Evolutionary conservation across 2,113 vertebrate genomes (phyloP).

Genomic region (Pygoscelis antarcticus): DNA sequence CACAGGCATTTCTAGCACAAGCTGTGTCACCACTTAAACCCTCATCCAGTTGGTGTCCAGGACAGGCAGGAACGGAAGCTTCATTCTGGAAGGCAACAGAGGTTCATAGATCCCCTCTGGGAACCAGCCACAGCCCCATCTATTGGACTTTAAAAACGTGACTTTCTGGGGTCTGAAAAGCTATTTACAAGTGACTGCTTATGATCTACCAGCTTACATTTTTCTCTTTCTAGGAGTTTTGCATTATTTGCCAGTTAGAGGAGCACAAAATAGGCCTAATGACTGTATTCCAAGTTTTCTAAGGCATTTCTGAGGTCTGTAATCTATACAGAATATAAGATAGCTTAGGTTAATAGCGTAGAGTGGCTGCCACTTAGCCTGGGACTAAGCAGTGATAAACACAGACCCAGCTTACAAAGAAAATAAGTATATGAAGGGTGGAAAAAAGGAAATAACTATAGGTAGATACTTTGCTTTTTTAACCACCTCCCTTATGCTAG

Average conservation of each 20-base stretch:
- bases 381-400: neutral
- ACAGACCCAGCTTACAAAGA: neutral
- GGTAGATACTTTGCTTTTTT: neutral
- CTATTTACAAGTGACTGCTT: neutral
- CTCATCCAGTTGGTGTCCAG: fast-evolving
- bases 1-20: neutral
- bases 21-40: neutral
- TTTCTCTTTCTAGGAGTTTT: neutral
- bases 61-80: neutral
- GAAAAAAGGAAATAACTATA: neutral
- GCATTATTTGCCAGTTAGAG: neutral
- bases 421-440: neutral
- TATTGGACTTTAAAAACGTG: neutral
- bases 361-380: neutral
- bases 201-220: neutral
- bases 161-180: neutral
- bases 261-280: neutral
- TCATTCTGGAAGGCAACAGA: neutral
- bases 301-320: neutral
- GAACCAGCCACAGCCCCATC: neutral
- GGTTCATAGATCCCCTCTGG: neutral
- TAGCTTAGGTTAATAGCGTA: neutral
- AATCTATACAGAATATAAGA: neutral
- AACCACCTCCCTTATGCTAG: neutral
- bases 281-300: neutral